These are phyloP conservation scores for Monomorium pharaonis DNA, from an alignment of 1,140 invertebrate species.

Conservation along the genomic window DNA sequence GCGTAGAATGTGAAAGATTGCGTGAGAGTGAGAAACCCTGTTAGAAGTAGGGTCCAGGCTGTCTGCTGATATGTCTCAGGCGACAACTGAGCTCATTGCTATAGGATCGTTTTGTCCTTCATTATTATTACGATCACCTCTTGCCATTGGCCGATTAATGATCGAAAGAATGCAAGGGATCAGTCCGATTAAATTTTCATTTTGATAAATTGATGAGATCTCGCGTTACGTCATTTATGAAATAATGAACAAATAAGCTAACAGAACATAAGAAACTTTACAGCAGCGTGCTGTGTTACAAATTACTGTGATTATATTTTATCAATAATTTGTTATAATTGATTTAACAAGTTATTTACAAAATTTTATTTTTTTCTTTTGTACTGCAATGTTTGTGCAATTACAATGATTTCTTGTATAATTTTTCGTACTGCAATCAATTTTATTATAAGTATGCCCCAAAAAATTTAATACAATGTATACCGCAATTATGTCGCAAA, in stretches of 20 bases:
- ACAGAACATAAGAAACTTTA: not conserved
- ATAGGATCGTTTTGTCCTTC: not conserved
- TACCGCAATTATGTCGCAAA: not conserved
- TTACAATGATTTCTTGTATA: not conserved
- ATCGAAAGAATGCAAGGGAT: not conserved
- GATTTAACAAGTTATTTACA: not conserved
- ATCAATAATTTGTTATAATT: not conserved
- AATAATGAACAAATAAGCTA: not conserved
- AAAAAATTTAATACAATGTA: not conserved
- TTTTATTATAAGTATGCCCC: not conserved
- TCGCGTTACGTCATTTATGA: not conserved
- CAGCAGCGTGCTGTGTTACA: not conserved
- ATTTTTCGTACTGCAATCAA: not conserved
- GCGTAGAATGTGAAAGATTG: slow-evolving; percentile 82
- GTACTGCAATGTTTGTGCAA: not conserved
- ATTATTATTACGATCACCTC: not conserved
- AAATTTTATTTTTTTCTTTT: not conserved
- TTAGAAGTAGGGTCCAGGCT: not conserved
- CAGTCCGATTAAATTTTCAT: not conserved
- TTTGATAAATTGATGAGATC: not conserved
- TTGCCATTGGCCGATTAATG: not conserved
- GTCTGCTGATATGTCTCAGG: not conserved
- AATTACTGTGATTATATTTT: not conserved
- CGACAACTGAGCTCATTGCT: not conserved
- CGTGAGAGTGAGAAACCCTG: slow-evolving; percentile 65